Evolutionary conservation across 2,113 vertebrate genomes (phyloP), one percentile per base, ranked within the genome.

Genomic region (Polypterus bichir): DNA sequence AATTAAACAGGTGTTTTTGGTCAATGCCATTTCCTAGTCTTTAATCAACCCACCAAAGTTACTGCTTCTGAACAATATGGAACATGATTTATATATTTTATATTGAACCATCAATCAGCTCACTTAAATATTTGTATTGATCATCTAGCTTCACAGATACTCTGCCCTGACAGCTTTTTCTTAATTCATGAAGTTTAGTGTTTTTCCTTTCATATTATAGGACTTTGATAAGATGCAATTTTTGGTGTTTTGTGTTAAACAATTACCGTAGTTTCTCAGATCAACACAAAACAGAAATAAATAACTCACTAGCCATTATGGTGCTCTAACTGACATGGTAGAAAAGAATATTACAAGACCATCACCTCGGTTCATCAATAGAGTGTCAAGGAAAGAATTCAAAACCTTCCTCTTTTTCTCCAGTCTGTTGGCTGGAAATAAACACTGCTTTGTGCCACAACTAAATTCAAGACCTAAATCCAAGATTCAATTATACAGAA

Each of bases 361-460:
- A 69, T 73, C 79, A 66, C 65, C 69, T 55, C 58, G 73, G 70
- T 79, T 70, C 73, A 76, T 76, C 80, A 81, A 80, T 85, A 85
- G 79, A 66, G 60, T 65, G 0, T 62, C 3, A 64, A 77, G 86
- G 86, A 74, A 78, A 71, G 69, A 62, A 68, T 73, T 79, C 76
- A 80, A 69, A 64, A 61, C 55, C 55, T 57, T 59, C 49, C 54
- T 61, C 9, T 64, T 62, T 68, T 59, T 61, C 59, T 59, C 57
- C 49, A 76, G 54, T 47, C 61, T 59, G 46, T 46, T 73, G 80
- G 77, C 71, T 64, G 58, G 70, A 75, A 83, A 87, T 88, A 88
- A 91, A 83, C 73, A 73, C 54, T 60, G 76, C 83, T 90, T 86
- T 89, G 84, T 85, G 64, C 62, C 69, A 75, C 59, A 70, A 81